phyloP scores from a whole-genome alignment of 2,797 vertebrate genomes.

The Taeniopygia guttata region DNA sequence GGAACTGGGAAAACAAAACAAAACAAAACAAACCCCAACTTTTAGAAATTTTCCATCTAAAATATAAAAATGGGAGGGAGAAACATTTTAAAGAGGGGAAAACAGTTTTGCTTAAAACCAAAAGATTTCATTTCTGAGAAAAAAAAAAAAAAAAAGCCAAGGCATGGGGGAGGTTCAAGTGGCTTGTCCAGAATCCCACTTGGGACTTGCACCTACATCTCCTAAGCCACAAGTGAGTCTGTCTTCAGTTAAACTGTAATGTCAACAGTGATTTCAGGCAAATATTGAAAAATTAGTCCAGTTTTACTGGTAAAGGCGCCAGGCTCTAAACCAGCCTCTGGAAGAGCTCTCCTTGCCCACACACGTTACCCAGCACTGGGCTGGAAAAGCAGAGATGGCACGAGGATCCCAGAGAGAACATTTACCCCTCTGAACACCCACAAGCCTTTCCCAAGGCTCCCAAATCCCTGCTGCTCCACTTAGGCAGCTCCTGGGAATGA shows the following conservation, averaged over 20 bases:
- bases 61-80: not conserved
- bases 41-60: slow-evolving; percentile 1
- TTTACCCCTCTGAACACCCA: not conserved
- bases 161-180: not conserved
- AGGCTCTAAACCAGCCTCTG: not conserved
- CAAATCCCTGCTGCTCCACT: not conserved
- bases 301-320: not conserved
- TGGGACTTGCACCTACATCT: slow-evolving; percentile 19
- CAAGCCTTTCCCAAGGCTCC: not conserved
- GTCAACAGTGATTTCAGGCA: slow-evolving; percentile 16
- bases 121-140: not conserved
- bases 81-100: not conserved
- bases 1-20: not conserved
- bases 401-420: not conserved
- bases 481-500: not conserved
- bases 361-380: not conserved
- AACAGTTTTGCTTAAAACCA: not conserved
- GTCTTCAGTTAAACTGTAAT: not conserved
- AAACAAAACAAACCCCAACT: not conserved
- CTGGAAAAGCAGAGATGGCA: not conserved
- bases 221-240: slow-evolving; percentile 27
- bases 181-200: slow-evolving; percentile 3
- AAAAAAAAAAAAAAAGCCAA: not conserved
- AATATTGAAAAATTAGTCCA: not conserved
- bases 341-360: not conserved